A percentile compares a stretch with the other conserved stretches of the same genome.
Conservation (phyloP, 2,888 invertebrate species). For the Dilophus febrilis region DNA sequence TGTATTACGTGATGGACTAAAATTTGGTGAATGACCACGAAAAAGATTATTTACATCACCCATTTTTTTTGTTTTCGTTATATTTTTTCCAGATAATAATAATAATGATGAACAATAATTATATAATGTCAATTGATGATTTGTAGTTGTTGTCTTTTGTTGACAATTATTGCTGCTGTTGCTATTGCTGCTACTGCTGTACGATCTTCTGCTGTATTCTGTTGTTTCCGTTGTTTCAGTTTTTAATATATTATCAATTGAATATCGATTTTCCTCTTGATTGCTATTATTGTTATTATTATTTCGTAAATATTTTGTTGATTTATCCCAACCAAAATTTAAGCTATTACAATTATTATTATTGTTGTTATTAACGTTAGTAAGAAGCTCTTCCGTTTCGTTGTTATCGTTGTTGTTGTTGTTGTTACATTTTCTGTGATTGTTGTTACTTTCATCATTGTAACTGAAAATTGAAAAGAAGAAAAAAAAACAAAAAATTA, state of each 20-base stretch:
- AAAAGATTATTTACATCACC: conserved; percentile 12
- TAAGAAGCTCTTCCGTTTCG: too few relatives aligned
- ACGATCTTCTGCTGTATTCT: background rate
- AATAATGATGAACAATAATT: background rate
- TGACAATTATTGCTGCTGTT: background rate
- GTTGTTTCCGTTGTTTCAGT: background rate
- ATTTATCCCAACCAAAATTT: too few relatives aligned
- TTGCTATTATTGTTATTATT: too few relatives aligned
- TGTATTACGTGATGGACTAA: conserved; percentile 14
- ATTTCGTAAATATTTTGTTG: too few relatives aligned
- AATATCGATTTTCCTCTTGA: too few relatives aligned
- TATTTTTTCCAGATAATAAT: background rate
- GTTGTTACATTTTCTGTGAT: too few relatives aligned
- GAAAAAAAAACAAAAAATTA: too few relatives aligned
- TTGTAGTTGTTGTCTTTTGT: background rate
- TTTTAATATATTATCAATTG: background rate
- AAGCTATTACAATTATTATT: background rate
- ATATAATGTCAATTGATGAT: background rate
- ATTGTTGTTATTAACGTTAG: conserved; percentile 3
- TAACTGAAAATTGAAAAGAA: too few relatives aligned
- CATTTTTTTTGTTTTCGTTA: conserved; percentile 8
- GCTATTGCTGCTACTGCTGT: background rate
- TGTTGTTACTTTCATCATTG: too few relatives aligned
- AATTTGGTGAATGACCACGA: conserved; percentile 15
- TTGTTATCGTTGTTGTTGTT: background rate